These are phyloP conservation scores for Ophion slaviceki DNA, from an alignment of 2,888 invertebrate species.

Conservation along the genomic window DNA sequence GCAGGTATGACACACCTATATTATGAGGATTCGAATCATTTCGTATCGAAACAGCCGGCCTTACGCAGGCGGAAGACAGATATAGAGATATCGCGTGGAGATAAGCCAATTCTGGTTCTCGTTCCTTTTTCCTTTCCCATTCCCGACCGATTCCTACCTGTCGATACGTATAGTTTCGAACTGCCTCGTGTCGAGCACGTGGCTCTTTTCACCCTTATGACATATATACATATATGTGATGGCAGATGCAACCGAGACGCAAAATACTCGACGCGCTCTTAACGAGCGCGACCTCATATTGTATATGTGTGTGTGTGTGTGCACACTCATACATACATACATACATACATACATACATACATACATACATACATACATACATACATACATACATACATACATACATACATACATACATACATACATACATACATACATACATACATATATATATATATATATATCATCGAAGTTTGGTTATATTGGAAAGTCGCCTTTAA, in stretches of 20 bases:
- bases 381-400: neutral
- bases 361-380: too few relatives aligned
- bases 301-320: neutral
- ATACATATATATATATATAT: neutral
- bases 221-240: slow-evolving; percentile 56
- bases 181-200: slow-evolving; percentile 42
- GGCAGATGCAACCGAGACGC: slow-evolving; percentile 72
- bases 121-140: slow-evolving; percentile 24
- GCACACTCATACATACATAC: too few relatives aligned
- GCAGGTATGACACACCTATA: slow-evolving; percentile 31
- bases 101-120: slow-evolving; percentile 68
- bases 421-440: neutral
- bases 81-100: slow-evolving; percentile 78
- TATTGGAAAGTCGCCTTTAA: slow-evolving; percentile 81
- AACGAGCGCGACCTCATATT: slow-evolving; percentile 32
- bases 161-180: slow-evolving; percentile 58
- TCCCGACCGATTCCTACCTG: slow-evolving; percentile 72
- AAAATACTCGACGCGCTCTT: slow-evolving; percentile 23
- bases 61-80: slow-evolving; percentile 68
- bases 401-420: neutral
- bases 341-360: too few relatives aligned
- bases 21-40: slow-evolving; percentile 44
- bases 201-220: slow-evolving; percentile 27
- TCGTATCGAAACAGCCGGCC: slow-evolving; percentile 59
- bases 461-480: slow-evolving; percentile 68